phyloP scores from a whole-genome alignment of 2,797 vertebrate species.

The Apogon hyalosoma region DNA sequence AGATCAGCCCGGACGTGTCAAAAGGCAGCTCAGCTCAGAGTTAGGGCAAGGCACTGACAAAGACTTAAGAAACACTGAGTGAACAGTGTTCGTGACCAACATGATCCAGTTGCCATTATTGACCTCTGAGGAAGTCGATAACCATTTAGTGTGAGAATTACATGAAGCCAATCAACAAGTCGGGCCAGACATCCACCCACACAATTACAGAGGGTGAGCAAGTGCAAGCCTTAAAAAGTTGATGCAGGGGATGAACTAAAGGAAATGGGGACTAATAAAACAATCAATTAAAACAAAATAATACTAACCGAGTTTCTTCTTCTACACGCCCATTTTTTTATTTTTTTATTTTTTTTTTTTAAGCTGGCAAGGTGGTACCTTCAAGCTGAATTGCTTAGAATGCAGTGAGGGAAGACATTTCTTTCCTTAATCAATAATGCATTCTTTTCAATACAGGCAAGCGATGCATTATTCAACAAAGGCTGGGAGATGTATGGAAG shows the following conservation, averaged over 20 bases:
- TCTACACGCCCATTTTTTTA: neutral
- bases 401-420: constrained; percentile 50
- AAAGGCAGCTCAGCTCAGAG: neutral
- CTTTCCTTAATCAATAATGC: constrained; percentile 71
- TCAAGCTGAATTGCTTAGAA: constrained; percentile 40
- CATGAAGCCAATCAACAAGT: constrained; percentile 42
- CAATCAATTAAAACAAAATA: constrained; percentile 4
- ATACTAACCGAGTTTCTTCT: neutral
- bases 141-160: constrained; percentile 59
- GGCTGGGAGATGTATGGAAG: constrained; percentile 57
- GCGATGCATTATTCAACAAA: constrained; percentile 77
- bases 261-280: neutral
- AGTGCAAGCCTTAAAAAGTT: neutral
- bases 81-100: constrained; percentile 41
- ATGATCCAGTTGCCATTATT: constrained; percentile 46
- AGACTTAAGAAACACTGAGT: constrained; percentile 25
- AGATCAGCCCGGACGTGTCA: neutral
- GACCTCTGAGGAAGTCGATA: constrained; percentile 57
- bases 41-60: neutral
- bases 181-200: constrained; percentile 36
- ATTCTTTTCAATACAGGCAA: constrained; percentile 70
- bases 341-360: neutral
- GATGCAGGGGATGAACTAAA: neutral
- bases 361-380: constrained; percentile 17
- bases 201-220: constrained; percentile 22